These are phyloP conservation scores for Thecophora atra DNA, from an alignment of 2,888 invertebrate genomes.

Conservation along the genomic window DNA sequence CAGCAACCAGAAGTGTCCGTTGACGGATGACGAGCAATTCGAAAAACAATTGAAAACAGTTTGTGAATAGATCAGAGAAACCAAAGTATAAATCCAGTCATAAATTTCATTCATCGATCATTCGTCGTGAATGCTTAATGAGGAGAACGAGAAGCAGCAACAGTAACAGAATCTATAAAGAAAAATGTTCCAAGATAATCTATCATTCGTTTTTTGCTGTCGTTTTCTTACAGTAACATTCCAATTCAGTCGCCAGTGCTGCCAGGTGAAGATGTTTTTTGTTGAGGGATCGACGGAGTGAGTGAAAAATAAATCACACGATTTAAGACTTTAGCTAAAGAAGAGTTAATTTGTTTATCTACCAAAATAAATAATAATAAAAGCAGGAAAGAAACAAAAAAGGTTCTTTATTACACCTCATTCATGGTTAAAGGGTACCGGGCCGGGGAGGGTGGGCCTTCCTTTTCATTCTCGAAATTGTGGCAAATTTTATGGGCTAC, in stretches of 20 bases:
- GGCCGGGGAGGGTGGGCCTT: not conserved
- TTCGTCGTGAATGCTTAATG: constrained; percentile 29
- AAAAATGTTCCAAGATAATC: not conserved
- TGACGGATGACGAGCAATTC: too few relatives aligned
- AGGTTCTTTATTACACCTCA: constrained; percentile 13
- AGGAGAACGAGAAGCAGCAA: constrained; percentile 2
- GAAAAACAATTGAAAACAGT: constrained; percentile 30
- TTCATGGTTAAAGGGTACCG: not conserved
- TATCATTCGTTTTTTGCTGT: not conserved
- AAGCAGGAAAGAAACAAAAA: not conserved
- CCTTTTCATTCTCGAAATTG: constrained; percentile 1
- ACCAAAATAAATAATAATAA: too few relatives aligned
- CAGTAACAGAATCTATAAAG: not conserved
- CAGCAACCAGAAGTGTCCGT: not conserved
- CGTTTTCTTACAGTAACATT: too few relatives aligned
- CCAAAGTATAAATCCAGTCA: constrained; percentile 32
- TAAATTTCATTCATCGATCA: constrained; percentile 34
- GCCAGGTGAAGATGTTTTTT: constrained; percentile 16
- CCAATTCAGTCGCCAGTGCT: not conserved
- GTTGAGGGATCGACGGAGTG: not conserved
- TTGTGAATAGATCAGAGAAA: constrained; percentile 34
- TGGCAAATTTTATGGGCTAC: constrained; percentile 27
- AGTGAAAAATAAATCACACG: constrained; percentile 32
- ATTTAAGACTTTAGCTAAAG: constrained; percentile 18
- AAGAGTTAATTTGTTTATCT: constrained; percentile 32